Percentiles rank a stretch among this genome's conserved stretches.
These are phyloP conservation scores for Halcyon senegalensis DNA, from an alignment of 2,113 vertebrate genomes.

Conservation along the genomic window DNA sequence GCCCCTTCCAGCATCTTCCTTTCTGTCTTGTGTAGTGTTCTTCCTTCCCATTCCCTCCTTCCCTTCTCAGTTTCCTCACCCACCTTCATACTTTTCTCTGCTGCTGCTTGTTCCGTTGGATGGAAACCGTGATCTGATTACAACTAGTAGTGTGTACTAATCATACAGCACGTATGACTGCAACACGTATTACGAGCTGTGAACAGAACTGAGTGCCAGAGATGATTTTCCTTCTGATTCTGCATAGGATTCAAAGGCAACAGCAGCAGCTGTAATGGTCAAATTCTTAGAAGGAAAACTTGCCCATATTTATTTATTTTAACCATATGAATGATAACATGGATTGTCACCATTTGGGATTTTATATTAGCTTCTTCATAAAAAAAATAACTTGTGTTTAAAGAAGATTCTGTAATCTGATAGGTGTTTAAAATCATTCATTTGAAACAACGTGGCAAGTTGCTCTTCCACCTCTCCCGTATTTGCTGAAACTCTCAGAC, in stretches of 20 bases:
- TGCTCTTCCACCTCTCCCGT: not conserved
- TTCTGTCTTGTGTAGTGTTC: not conserved
- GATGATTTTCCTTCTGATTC: not conserved
- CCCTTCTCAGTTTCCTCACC: accelerated
- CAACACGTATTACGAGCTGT: not conserved
- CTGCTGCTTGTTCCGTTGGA: not conserved
- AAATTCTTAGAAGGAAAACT: not conserved
- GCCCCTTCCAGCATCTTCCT: not conserved
- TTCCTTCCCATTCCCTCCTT: not conserved
- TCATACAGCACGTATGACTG: not conserved
- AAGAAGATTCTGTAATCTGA: not conserved
- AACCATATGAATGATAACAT: not conserved
- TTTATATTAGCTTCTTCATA: not conserved
- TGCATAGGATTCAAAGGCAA: not conserved
- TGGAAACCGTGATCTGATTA: not conserved
- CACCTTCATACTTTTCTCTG: not conserved
- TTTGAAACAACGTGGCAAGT: not conserved
- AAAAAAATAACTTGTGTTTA: not conserved
- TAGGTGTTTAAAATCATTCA: not conserved
- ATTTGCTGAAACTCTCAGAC: not conserved
- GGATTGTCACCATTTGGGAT: not conserved
- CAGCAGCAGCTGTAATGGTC: not conserved
- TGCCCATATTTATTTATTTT: not conserved
- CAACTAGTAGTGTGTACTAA: not conserved
- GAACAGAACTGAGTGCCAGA: not conserved